These are phyloP conservation scores for Deroplatys truncata DNA, from an alignment of 2,888 invertebrate genomes.

Conservation along the genomic window DNA sequence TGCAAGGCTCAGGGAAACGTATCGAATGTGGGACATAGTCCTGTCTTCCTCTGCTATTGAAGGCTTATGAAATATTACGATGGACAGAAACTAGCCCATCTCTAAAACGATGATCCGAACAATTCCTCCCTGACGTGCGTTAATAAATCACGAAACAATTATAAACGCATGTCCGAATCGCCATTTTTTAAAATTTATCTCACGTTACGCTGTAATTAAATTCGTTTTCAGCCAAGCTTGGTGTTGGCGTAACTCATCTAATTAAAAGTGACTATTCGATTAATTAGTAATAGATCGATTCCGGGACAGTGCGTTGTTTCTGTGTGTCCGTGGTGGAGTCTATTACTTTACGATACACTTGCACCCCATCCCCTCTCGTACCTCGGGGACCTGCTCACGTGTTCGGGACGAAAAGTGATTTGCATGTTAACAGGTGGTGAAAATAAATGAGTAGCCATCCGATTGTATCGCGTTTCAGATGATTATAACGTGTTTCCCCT, in stretches of 20 bases:
- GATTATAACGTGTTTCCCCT: not conserved
- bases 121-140: not conserved
- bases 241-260: not conserved
- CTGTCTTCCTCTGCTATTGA: not conserved
- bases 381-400: not conserved
- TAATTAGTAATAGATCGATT: not conserved
- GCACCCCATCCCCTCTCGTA: not conserved
- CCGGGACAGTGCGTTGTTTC: not conserved
- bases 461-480: not conserved
- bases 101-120: not conserved
- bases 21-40: not conserved
- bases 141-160: not conserved
- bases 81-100: not conserved
- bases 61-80: not conserved
- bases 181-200: not conserved
- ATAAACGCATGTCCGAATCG: not conserved
- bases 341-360: not conserved
- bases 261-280: not conserved
- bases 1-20: not conserved
- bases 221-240: not conserved
- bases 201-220: not conserved
- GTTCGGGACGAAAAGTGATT: not conserved
- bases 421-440: not conserved
- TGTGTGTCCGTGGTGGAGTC: not conserved
- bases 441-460: not conserved